phyloP scores from a whole-genome alignment of 2,113 vertebrate genomes.

The Neoarius graeffei region DNA sequence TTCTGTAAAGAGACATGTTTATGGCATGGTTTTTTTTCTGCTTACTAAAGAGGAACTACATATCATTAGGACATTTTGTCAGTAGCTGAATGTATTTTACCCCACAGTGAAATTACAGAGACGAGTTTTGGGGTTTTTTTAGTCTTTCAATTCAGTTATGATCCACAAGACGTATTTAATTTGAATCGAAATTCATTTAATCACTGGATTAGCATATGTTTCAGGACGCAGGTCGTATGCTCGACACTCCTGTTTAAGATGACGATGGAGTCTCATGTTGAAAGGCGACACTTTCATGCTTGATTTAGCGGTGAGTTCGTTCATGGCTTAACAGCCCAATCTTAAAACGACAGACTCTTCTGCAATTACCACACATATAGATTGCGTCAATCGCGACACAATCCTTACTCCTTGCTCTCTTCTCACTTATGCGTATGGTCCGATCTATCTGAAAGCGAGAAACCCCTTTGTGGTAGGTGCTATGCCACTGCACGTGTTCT shows the following conservation, averaged over 20 bases:
- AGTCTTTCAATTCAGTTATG: neutral
- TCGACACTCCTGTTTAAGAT: neutral
- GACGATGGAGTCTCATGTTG: too few relatives aligned
- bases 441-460: too few relatives aligned
- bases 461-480: too few relatives aligned
- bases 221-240: neutral
- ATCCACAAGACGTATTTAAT: neutral
- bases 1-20: neutral
- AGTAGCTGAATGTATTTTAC: neutral
- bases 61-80: neutral
- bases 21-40: neutral
- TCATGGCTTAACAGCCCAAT: too few relatives aligned
- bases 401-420: too few relatives aligned
- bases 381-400: too few relatives aligned
- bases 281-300: too few relatives aligned
- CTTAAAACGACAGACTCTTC: too few relatives aligned
- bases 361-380: too few relatives aligned
- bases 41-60: neutral
- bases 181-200: neutral
- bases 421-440: too few relatives aligned
- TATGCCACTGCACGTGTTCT: too few relatives aligned
- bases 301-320: too few relatives aligned
- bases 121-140: neutral
- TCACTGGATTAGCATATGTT: neutral
- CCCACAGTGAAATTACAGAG: neutral